These are phyloP conservation scores for Mechanitis mazaeus DNA, from an alignment of 2,888 invertebrate genomes.

Conservation along the genomic window DNA sequence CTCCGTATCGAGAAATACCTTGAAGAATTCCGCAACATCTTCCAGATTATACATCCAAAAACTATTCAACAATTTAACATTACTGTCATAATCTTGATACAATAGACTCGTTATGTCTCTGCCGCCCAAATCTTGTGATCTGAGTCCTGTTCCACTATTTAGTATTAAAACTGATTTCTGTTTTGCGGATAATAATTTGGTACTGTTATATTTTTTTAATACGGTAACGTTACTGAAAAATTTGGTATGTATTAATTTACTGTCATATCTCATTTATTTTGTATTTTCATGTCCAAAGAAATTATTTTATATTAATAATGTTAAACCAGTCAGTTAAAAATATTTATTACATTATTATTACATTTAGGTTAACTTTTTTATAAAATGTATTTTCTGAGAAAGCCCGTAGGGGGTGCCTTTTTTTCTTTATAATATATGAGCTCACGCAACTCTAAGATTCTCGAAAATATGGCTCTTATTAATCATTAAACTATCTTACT, in stretches of 20 bases:
- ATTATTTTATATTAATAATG: no score
- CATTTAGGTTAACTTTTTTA: no score
- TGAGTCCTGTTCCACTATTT: slow-evolving; percentile 27
- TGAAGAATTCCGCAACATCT: slow-evolving; percentile 48
- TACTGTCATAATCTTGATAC: slow-evolving; percentile 44
- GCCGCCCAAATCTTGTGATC: background rate
- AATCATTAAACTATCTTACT: no score
- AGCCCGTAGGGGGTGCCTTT: no score
- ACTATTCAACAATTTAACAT: slow-evolving; percentile 34
- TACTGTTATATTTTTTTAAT: background rate
- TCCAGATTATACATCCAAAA: slow-evolving; percentile 43
- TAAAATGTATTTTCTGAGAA: no score
- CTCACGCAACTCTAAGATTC: no score
- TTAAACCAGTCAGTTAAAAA: no score
- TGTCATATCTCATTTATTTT: background rate
- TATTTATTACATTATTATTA: no score
- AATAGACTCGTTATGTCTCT: slow-evolving; percentile 33
- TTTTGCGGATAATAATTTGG: slow-evolving; percentile 18
- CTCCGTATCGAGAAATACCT: slow-evolving; percentile 39
- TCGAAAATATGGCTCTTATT: no score
- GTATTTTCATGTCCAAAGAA: no score
- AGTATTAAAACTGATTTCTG: slow-evolving; percentile 36
- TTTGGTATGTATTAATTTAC: slow-evolving; percentile 1
- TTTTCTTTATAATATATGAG: no score
- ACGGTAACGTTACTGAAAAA: slow-evolving; percentile 8